Conservation (phyloP, 1,140 invertebrate genomes). For the Drosophila mojavensis region DNA sequence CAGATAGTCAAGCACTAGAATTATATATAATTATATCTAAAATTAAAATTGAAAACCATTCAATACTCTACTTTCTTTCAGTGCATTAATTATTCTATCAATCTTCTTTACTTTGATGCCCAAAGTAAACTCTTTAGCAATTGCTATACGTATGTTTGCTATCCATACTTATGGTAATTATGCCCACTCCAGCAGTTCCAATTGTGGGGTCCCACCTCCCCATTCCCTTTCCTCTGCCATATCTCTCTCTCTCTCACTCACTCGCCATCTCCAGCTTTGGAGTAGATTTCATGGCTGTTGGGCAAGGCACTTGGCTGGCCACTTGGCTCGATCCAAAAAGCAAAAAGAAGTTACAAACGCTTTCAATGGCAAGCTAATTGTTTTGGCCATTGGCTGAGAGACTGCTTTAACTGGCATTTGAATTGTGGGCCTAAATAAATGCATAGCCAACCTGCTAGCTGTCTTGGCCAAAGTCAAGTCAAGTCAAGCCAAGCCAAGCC, state of each 20-base stretch:
- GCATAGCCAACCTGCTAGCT: slow-evolving; percentile 40
- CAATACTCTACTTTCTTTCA: neutral
- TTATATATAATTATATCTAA: no score
- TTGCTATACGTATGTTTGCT: slow-evolving; percentile 3
- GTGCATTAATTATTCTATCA: slow-evolving; percentile 4
- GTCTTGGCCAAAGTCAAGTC: slow-evolving; percentile 36
- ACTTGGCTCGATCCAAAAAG: slow-evolving; percentile 10
- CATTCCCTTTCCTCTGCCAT: neutral
- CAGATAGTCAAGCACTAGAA: no score
- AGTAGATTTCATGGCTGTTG: slow-evolving; percentile 38
- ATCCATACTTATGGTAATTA: slow-evolving; percentile 34
- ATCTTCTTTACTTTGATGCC: neutral
- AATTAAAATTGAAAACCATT: no score
- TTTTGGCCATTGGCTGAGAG: slow-evolving; percentile 34
- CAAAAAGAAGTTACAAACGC: neutral
- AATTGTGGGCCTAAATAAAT: slow-evolving; percentile 69
- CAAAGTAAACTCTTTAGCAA: slow-evolving; percentile 1
- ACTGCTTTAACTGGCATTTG: slow-evolving; percentile 44
- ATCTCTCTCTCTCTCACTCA: no score
- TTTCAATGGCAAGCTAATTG: slow-evolving; percentile 61
- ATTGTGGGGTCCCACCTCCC: neutral
- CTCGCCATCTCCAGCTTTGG: neutral
- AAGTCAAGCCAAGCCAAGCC: neutral
- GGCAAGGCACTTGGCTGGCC: slow-evolving; percentile 9
- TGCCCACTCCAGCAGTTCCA: neutral